Percentiles rank a stretch among this genome's conserved stretches.
Evolutionary conservation across 1,140 invertebrate species (phyloP).

Genomic region (Scaptodrosophila lebanonensis): DNA sequence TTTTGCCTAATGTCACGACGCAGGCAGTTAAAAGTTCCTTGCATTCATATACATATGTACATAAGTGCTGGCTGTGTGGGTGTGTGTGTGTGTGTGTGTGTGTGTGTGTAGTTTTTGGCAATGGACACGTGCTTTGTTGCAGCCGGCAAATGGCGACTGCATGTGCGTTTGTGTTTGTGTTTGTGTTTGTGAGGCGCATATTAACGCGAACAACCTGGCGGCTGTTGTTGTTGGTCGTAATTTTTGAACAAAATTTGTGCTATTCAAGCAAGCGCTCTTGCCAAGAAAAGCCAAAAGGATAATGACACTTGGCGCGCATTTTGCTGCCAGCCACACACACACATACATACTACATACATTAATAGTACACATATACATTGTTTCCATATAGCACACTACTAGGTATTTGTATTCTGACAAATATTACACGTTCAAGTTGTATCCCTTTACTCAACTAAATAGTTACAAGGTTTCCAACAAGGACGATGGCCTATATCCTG

Average conservation of each 20-base stretch:
- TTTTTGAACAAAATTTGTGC: slow-evolving; percentile 24
- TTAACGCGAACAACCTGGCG: slow-evolving; percentile 47
- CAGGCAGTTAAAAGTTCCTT: slow-evolving; percentile 62
- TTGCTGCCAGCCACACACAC: slow-evolving; percentile 65
- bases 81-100: not conserved
- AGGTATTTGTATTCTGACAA: no score
- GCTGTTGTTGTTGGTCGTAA: slow-evolving; percentile 23
- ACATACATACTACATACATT: no score
- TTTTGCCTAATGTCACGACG: slow-evolving; percentile 62
- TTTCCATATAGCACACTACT: no score
- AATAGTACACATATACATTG: no score
- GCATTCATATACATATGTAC: slow-evolving; percentile 16
- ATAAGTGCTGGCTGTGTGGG: slow-evolving; percentile 13
- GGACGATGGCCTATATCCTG: no score
- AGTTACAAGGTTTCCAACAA: no score
- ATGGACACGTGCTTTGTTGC: slow-evolving; percentile 39
- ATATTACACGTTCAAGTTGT: no score
- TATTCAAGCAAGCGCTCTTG: not conserved
- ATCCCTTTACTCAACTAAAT: no score
- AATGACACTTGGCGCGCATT: slow-evolving; percentile 69
- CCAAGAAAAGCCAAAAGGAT: slow-evolving; percentile 58
- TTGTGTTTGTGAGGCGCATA: slow-evolving; percentile 35
- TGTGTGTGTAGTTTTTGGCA: slow-evolving; percentile 48
- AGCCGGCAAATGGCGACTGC: slow-evolving; percentile 20
- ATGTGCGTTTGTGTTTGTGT: slow-evolving; percentile 22